Evolutionary conservation across 2,113 vertebrate genomes (phyloP).

Genomic region (Vireo altiloquus): DNA sequence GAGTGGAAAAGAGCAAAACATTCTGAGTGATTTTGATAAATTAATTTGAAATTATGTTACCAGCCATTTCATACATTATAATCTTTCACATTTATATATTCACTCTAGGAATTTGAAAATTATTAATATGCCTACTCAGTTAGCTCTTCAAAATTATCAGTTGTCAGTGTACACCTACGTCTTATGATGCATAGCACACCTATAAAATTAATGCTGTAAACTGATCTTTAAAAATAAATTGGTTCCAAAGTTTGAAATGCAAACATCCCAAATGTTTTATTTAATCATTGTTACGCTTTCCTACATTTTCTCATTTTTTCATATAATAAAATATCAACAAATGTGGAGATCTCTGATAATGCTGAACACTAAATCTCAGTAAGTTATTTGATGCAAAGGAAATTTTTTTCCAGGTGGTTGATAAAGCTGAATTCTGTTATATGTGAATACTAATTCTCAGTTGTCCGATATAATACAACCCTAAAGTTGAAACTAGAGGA

Average conservation of each 20-base stretch:
- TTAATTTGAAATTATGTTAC: constrained; percentile 2
- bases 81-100: neutral
- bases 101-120: neutral
- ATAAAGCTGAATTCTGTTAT: neutral
- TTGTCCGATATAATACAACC: neutral
- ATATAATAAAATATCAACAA: neutral
- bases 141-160: neutral
- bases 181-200: neutral
- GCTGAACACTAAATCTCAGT: neutral
- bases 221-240: neutral
- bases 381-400: neutral
- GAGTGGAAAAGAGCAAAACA: neutral
- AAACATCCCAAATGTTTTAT: neutral
- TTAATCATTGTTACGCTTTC: neutral
- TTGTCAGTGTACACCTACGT: neutral
- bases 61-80: neutral
- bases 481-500: neutral
- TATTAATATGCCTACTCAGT: neutral
- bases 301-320: neutral
- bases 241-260: neutral
- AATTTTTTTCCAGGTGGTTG: neutral
- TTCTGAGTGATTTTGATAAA: neutral
- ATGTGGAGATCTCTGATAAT: neutral
- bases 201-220: constrained; percentile 4
- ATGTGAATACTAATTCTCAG: neutral